These are phyloP conservation scores for Lamprologus lemairii DNA, from an alignment of 2,113 vertebrate genomes.

Conservation along the genomic window DNA sequence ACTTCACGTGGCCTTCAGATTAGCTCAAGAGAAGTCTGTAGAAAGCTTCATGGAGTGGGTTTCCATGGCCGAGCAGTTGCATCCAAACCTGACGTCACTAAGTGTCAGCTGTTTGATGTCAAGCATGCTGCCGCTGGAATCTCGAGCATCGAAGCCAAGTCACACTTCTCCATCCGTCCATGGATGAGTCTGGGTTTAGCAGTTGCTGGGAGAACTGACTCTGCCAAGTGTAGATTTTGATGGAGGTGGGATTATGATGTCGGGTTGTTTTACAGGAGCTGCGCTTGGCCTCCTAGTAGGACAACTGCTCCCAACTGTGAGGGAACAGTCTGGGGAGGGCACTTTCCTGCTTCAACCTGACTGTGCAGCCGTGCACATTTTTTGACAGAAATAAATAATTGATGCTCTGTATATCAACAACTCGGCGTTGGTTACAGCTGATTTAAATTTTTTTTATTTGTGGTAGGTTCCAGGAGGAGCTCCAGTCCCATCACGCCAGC, in stretches of 20 bases:
- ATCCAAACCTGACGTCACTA: not conserved
- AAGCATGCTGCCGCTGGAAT: not conserved
- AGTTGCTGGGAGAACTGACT: not conserved
- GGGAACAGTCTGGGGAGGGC: not conserved
- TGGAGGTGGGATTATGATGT: not conserved
- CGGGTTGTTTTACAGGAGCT: not conserved
- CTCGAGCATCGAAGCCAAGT: not conserved
- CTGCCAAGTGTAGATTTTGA: not conserved
- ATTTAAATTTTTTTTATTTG: conserved; percentile 33
- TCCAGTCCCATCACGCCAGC: conserved; percentile 66
- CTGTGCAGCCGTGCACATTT: not conserved
- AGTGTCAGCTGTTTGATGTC: not conserved
- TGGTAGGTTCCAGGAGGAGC: not conserved
- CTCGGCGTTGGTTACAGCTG: conserved; percentile 43
- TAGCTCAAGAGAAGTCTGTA: not conserved
- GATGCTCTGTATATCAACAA: accelerated
- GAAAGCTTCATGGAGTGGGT: not conserved
- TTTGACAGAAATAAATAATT: not conserved
- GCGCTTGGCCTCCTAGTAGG: not conserved
- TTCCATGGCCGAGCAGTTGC: not conserved
- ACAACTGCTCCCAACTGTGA: not conserved
- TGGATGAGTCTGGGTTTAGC: not conserved
- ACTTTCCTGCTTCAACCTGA: not conserved
- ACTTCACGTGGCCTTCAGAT: not conserved
- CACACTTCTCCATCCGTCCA: not conserved